Conservation (phyloP, 2,888 invertebrate genomes). For the Dyspetes luteomarginatus region DNA sequence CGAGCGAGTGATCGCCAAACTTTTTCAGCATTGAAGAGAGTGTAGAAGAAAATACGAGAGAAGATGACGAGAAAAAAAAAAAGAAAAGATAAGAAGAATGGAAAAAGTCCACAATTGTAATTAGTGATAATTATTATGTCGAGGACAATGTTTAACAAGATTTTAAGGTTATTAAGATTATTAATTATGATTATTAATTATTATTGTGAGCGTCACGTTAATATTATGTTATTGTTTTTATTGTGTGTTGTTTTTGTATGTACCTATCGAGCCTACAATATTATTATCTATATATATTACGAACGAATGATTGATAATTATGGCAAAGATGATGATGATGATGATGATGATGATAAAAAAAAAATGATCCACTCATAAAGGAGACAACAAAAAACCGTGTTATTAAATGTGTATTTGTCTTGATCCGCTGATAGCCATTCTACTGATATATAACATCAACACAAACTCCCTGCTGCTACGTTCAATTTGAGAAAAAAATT, state of each 20-base stretch:
- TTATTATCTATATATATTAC: slow-evolving; percentile 65
- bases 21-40: slow-evolving; percentile 70
- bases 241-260: slow-evolving; percentile 85
- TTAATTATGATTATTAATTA: slow-evolving; percentile 74
- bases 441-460: slow-evolving; percentile 40
- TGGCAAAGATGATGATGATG: slow-evolving; percentile 68
- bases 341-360: slow-evolving; percentile 70
- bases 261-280: slow-evolving; percentile 80
- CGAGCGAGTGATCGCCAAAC: slow-evolving; percentile 77
- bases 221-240: slow-evolving; percentile 84
- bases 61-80: slow-evolving; percentile 21
- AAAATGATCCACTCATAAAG: slow-evolving; percentile 76
- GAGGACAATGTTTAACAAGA: slow-evolving; percentile 80
- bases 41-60: slow-evolving; percentile 32
- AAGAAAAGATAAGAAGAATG: slow-evolving; percentile 59
- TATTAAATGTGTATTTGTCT: slow-evolving; percentile 81
- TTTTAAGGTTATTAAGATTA: slow-evolving; percentile 80
- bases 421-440: slow-evolving; percentile 73
- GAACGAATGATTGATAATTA: slow-evolving; percentile 64
- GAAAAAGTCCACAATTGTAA: slow-evolving; percentile 74
- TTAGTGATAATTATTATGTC: slow-evolving; percentile 80
- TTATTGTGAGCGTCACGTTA: slow-evolving; percentile 83
- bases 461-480: slow-evolving; percentile 60
- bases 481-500: slow-evolving; percentile 57
- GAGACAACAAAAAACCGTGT: slow-evolving; percentile 76